Percentiles rank a stretch among this genome's conserved stretches.
Conservation (phyloP, 2,113 vertebrate species). For the Toxotes jaculatrix region DNA sequence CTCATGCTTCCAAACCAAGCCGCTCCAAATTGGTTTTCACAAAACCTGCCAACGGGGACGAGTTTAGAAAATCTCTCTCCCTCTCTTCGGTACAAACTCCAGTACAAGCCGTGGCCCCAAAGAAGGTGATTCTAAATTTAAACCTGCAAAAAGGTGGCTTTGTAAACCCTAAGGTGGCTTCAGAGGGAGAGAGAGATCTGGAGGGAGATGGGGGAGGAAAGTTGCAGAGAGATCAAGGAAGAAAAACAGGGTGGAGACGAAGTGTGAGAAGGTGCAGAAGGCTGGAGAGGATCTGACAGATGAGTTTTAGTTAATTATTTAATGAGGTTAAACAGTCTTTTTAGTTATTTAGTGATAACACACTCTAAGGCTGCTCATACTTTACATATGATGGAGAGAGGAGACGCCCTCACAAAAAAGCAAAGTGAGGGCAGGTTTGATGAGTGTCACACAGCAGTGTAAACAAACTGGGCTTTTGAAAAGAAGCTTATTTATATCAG, state of each 20-base stretch:
- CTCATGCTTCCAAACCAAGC: slow-evolving; percentile 69
- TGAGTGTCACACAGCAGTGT: too few relatives aligned
- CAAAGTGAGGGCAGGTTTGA: too few relatives aligned
- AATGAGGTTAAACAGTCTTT: too few relatives aligned
- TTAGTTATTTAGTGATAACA: neutral
- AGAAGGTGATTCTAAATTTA: slow-evolving; percentile 84
- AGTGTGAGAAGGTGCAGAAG: slow-evolving; percentile 10
- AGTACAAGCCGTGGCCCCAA: slow-evolving; percentile 63
- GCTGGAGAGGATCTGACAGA: neutral
- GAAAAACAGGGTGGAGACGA: slow-evolving; percentile 24
- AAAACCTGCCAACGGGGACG: slow-evolving; percentile 68
- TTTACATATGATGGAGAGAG: neutral
- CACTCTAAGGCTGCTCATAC: too few relatives aligned
- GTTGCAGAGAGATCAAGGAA: slow-evolving; percentile 29
- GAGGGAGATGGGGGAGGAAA: slow-evolving; percentile 24
- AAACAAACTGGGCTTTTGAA: too few relatives aligned
- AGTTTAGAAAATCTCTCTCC: slow-evolving; percentile 45
- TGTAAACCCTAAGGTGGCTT: slow-evolving; percentile 75
- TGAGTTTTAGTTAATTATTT: neutral
- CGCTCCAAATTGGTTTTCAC: slow-evolving; percentile 74
- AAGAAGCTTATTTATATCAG: too few relatives aligned
- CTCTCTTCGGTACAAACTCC: slow-evolving; percentile 52
- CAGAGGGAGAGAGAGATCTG: slow-evolving; percentile 36
- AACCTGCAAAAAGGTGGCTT: slow-evolving; percentile 85
- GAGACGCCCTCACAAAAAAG: too few relatives aligned